Percentiles rank a stretch among this genome's conserved stretches.
These are phyloP conservation scores for Rhinogobius similis DNA, from an alignment of 2,113 vertebrate species.

Conservation along the genomic window DNA sequence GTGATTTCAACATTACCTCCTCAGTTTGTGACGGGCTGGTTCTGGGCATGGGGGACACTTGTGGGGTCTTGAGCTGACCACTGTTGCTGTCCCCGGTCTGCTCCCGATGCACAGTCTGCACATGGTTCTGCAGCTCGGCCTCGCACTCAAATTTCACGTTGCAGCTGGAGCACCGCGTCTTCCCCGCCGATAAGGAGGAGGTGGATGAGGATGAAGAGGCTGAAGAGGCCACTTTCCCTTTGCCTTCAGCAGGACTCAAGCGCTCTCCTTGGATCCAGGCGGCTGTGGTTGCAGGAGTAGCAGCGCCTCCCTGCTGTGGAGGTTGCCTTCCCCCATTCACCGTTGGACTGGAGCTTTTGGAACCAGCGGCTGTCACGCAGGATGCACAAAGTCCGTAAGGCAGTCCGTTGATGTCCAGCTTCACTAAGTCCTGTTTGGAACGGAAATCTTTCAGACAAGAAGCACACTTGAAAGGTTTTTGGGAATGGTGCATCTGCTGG, in stretches of 20 bases:
- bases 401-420: constrained; percentile 96
- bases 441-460: constrained; percentile 98
- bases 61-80: constrained; percentile 89
- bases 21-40: constrained; percentile 96
- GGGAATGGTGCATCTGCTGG: constrained; percentile 78
- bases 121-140: constrained; percentile 92
- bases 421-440: constrained; percentile 94
- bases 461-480: constrained; percentile 94
- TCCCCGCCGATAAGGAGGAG: constrained; percentile 72
- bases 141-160: constrained; percentile 99
- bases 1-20: constrained; percentile 81
- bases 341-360: constrained; percentile 91
- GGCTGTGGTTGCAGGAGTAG: constrained; percentile 70
- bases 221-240: constrained; percentile 86
- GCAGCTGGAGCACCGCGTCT: constrained; percentile 96
- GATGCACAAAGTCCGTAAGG: constrained; percentile 93
- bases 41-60: constrained; percentile 95
- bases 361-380: constrained; percentile 86
- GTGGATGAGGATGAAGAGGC: constrained; percentile 77
- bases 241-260: constrained; percentile 86
- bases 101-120: constrained; percentile 92
- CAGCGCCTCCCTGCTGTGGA: constrained; percentile 56
- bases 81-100: constrained; percentile 86
- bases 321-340: constrained; percentile 85
- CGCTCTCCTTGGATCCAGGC: constrained; percentile 84